Percentiles rank a stretch among this genome's conserved stretches.
phyloP scores from a whole-genome alignment of 2,888 invertebrate genomes.

The Drosophila infuscata region DNA sequence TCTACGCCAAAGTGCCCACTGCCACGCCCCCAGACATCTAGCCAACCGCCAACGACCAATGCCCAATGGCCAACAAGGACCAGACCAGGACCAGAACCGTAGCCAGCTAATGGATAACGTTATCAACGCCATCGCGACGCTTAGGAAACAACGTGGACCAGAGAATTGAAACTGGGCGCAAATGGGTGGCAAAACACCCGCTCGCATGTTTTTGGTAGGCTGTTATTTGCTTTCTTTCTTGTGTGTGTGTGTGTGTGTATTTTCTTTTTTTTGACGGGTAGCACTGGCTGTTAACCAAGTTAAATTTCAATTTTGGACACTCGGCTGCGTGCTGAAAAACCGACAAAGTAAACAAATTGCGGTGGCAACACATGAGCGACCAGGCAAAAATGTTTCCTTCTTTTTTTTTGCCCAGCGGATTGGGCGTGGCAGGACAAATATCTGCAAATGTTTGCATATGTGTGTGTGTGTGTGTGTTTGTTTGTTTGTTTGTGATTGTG shows the following conservation, averaged over 20 bases:
- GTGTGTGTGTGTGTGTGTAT: neutral
- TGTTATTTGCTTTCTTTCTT: neutral
- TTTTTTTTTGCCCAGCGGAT: slow-evolving; percentile 15
- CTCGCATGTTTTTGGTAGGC: slow-evolving; percentile 22
- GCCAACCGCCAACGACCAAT: neutral
- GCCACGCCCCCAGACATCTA: slow-evolving; percentile 25
- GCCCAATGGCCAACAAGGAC: slow-evolving; percentile 13
- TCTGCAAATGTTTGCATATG: slow-evolving; percentile 1
- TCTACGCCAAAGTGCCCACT: slow-evolving; percentile 39
- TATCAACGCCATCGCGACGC: slow-evolving; percentile 67
- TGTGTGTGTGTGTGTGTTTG: neutral
- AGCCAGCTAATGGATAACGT: slow-evolving; percentile 67
- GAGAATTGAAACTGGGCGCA: slow-evolving; percentile 12
- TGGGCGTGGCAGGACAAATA: slow-evolving; percentile 46
- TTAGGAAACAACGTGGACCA: slow-evolving; percentile 34
- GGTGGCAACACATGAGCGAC: slow-evolving; percentile 70
- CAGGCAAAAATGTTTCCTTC: slow-evolving; percentile 31
- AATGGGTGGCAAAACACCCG: neutral
- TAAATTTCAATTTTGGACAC: slow-evolving; percentile 73
- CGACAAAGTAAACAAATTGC: slow-evolving; percentile 75
- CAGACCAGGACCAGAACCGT: slow-evolving; percentile 5
- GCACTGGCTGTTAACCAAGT: slow-evolving; percentile 65
- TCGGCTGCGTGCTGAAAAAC: slow-evolving; percentile 70
- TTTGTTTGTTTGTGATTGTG: neutral
- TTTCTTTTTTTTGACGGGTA: neutral